Conservation (phyloP, 2,113 vertebrate species). For the Alexandromys fortis region DNA sequence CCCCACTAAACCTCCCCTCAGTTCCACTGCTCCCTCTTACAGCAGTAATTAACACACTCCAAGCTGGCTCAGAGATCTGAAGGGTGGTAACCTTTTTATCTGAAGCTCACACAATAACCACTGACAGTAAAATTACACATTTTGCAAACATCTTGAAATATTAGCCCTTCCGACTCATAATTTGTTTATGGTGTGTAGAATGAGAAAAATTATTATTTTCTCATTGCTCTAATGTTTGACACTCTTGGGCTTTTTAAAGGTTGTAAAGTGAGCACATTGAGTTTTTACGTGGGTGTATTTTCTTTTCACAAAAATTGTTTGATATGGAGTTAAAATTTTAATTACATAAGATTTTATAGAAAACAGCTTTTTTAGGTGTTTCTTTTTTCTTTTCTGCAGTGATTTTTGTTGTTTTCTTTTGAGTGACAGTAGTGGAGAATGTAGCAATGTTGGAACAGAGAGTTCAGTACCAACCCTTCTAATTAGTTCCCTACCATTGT, state of each 20-base stretch:
- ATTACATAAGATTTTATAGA: slow-evolving; percentile 32
- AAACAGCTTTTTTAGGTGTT: slow-evolving; percentile 45
- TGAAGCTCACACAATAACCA: not conserved
- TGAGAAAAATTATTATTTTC: slow-evolving; percentile 16
- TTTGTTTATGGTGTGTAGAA: slow-evolving; percentile 45
- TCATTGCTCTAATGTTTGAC: not conserved
- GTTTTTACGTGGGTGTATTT: slow-evolving; percentile 43
- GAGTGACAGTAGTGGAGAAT: not conserved
- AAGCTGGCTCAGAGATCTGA: not conserved
- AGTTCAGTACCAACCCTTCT: not conserved
- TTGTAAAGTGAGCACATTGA: slow-evolving; percentile 13
- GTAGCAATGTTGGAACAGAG: not conserved
- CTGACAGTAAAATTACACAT: not conserved
- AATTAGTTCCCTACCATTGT: not conserved
- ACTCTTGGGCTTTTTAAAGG: slow-evolving; percentile 29
- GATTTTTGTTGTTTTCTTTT: slow-evolving; percentile 21
- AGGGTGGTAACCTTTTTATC: not conserved
- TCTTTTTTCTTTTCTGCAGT: not conserved
- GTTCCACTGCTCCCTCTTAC: too few species aligned
- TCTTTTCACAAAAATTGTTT: slow-evolving; percentile 55
- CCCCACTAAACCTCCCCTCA: too few species aligned
- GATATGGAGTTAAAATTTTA: slow-evolving; percentile 31
- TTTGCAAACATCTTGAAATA: not conserved
- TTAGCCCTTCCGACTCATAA: not conserved
- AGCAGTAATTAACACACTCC: not conserved